Percentiles rank a stretch among this genome's conserved stretches.
Evolutionary conservation across 2,888 invertebrate species (phyloP).

Genomic region (Apodemia zela): DNA sequence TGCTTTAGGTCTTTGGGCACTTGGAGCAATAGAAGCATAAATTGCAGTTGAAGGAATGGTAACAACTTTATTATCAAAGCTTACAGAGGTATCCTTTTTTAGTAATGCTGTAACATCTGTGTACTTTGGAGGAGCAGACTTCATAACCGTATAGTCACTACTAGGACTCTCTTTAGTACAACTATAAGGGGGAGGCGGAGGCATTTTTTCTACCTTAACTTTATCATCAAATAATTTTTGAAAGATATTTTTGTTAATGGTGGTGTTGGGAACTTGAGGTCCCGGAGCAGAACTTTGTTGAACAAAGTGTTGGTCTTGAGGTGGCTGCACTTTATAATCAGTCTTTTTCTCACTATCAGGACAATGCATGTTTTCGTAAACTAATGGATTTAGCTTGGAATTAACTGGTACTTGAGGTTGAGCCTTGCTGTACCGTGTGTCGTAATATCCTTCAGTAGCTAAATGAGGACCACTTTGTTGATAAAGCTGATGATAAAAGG

Average conservation of each 20-base stretch:
- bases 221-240: constrained; percentile 62
- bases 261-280: constrained; percentile 65
- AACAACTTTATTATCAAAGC: constrained; percentile 67
- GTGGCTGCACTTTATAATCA: constrained; percentile 57
- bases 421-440: constrained; percentile 84
- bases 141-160: constrained; percentile 73
- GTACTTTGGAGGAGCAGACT: constrained; percentile 72
- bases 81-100: constrained; percentile 58
- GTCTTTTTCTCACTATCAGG: constrained; percentile 64
- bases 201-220: constrained; percentile 68
- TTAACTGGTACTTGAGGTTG: constrained; percentile 89
- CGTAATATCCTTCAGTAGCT: constrained; percentile 57
- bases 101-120: constrained; percentile 67
- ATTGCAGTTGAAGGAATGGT: constrained; percentile 73
- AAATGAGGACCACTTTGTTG: constrained; percentile 34
- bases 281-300: constrained; percentile 68
- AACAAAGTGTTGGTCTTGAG: constrained; percentile 59
- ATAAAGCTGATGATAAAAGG: constrained; percentile 82
- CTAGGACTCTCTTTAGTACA: constrained; percentile 51
- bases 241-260: constrained; percentile 50
- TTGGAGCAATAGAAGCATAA: constrained; percentile 76
- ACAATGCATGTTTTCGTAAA: constrained; percentile 75
- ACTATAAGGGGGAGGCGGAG: constrained; percentile 73
- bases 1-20: constrained; percentile 76
- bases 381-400: constrained; percentile 59